Base-by-base conservation (phyloP, 2,113 vertebrate genomes). In the Neoarius graeffei region DNA sequence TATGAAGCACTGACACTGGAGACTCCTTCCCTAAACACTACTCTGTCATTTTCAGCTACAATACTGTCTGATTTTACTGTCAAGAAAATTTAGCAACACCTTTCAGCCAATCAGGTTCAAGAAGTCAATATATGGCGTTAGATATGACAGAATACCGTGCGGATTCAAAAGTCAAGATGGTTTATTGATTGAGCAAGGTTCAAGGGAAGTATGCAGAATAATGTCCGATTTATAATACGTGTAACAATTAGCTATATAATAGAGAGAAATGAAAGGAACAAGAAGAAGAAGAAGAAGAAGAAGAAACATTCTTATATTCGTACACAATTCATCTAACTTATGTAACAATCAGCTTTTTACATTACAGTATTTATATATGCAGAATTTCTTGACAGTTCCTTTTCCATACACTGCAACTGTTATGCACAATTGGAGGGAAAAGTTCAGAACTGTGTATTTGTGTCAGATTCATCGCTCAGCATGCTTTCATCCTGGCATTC, bases 401-500 rank as follows among this genome's bases (percentile, higher is more conserved):
- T 42, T 42, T 13, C 48, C 48, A 5, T 59, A 7, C 54, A 15
- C 13, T 30, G 30, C n/a, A 57, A 27, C 25, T 56, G 7, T n/a
- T 14, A n/a, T 13, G 23, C 74, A n/a, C 23, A 56, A 9, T 19
- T 81, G 56, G 30, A 30, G 10, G 80, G 57, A 35, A 62, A 82
- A 82, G 80, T 62, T 82, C 57, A 82, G 80, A 62, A 82, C 59
- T 82, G 80, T 20, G n/a, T 57, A 20, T 73, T 27, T 54, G 56
- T 57, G 7, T 82, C 23, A 19, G 42, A 42, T 66, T 71, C 67
- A 23, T 74, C 84, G 17, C 66, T 71, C 66, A 57, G 67, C 60
- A 42, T n/a, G 84, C 76, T 93, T 25, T 96, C 96, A 27, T 88
- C 88, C 86, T 89, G 89, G 83, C 90, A 94, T 89, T 97, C 96